Conservation (phyloP, 2,113 vertebrate genomes). For the Siniperca knerii region DNA sequence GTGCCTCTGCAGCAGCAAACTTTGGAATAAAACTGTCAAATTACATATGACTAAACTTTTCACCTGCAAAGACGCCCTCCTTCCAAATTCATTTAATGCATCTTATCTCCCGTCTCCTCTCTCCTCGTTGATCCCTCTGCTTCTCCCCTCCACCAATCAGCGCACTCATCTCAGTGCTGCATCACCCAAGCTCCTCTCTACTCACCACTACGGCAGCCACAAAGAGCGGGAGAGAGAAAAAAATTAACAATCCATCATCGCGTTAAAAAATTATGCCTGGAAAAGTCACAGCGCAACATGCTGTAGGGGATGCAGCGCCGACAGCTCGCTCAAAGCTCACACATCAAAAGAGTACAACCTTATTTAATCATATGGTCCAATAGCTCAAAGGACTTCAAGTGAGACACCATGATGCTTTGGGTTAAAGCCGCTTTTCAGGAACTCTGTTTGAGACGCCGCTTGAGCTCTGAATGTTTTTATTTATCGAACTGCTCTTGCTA, state of each 20-base stretch:
- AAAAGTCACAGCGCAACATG: neutral
- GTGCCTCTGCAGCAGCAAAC: constrained; percentile 16
- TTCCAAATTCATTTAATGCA: constrained; percentile 35
- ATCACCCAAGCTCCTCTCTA: neutral
- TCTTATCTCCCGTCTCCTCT: constrained; percentile 7
- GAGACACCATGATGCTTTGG: neutral
- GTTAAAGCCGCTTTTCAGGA: constrained; percentile 14
- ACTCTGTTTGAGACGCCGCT: neutral
- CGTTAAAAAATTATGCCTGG: neutral
- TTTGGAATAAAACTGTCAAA: constrained; percentile 39
- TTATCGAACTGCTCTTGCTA: constrained; percentile 6
- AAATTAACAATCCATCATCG: neutral
- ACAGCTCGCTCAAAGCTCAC: neutral
- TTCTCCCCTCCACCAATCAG: neutral
- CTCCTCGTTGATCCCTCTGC: neutral
- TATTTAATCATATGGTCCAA: neutral
- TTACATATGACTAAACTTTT: constrained; percentile 29
- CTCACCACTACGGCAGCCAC: neutral
- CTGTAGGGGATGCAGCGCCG: neutral
- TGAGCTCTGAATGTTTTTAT: neutral
- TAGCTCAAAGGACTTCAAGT: neutral
- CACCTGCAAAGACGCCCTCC: neutral
- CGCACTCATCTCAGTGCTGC: neutral
- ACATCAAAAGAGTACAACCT: neutral
- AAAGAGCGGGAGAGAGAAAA: neutral